These are phyloP conservation scores for Calliphora vomitoria DNA, from an alignment of 2,888 invertebrate species.

Conservation along the genomic window DNA sequence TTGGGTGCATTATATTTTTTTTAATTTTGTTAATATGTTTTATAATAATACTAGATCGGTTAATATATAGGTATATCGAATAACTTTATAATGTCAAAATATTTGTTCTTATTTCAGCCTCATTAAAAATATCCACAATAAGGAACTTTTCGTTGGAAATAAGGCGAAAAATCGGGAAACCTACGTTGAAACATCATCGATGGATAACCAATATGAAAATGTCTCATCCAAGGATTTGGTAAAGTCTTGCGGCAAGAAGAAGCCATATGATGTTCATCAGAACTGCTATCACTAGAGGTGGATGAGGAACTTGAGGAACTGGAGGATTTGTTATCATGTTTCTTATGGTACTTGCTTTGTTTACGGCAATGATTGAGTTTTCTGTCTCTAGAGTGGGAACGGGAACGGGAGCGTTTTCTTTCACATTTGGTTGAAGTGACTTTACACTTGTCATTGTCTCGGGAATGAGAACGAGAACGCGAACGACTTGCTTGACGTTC, in stretches of 20 bases:
- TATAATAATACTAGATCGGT: conserved; percentile 23
- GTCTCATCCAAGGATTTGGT: conserved; percentile 20
- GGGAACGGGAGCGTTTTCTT: conserved; percentile 14
- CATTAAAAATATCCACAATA: conserved; percentile 9
- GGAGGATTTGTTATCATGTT: neutral
- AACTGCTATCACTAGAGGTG: conserved; percentile 14
- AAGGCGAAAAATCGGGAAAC: neutral
- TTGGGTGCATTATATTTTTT: conserved; percentile 27
- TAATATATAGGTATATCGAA: neutral
- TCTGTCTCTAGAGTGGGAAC: neutral
- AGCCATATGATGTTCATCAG: conserved; percentile 14
- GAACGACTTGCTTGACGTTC: conserved; percentile 41
- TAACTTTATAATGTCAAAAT: neutral
- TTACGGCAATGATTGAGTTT: neutral
- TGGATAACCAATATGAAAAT: neutral
- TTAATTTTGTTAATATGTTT: conserved; percentile 4
- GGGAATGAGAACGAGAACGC: conserved; percentile 47
- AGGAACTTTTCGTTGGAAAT: neutral
- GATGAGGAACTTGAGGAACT: conserved; percentile 14
- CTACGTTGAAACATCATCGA: conserved; percentile 28
- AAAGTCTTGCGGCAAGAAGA: neutral
- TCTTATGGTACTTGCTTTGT: neutral
- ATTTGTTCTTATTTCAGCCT: neutral
- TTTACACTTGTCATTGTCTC: conserved; percentile 7
- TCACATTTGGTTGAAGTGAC: conserved; percentile 8